phyloP scores from a whole-genome alignment of 2,888 invertebrate genomes.

The Aporophyla lueneburgensis region DNA sequence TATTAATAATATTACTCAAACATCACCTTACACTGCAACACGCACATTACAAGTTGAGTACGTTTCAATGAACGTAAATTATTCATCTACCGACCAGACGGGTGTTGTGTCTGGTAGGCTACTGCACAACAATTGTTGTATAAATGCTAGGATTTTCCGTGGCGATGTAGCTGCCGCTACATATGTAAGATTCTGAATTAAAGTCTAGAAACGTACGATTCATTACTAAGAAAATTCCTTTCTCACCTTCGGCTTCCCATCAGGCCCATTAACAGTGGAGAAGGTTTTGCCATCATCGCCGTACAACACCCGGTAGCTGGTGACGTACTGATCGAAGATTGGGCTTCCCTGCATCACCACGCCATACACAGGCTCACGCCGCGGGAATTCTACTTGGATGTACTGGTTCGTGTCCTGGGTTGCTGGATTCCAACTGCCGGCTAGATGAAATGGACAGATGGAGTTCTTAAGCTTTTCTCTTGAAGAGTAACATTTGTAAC shows the following conservation, averaged over 20 bases:
- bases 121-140: no score
- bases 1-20: no score
- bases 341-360: slow-evolving; percentile 94
- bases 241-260: slow-evolving; percentile 89
- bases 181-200: background rate
- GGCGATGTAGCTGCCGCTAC: no score
- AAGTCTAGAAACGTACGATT: background rate
- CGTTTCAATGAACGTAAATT: background rate
- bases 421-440: slow-evolving; percentile 93
- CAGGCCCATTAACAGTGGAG: slow-evolving; percentile 90
- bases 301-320: slow-evolving; percentile 94
- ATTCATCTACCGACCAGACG: background rate
- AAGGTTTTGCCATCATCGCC: slow-evolving; percentile 92
- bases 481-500: background rate
- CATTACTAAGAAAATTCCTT: background rate
- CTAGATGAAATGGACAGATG: slow-evolving; percentile 66
- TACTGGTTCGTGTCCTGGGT: slow-evolving; percentile 92
- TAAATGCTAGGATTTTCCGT: no score
- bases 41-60: background rate
- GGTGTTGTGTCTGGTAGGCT: no score
- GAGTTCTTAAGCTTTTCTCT: background rate
- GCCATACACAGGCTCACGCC: slow-evolving; percentile 93
- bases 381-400: slow-evolving; percentile 92
- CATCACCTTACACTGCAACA: background rate
- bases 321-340: slow-evolving; percentile 93